Evolutionary conservation across 2,888 invertebrate species (phyloP).

Genomic region (Diachrysia chrysitis): DNA sequence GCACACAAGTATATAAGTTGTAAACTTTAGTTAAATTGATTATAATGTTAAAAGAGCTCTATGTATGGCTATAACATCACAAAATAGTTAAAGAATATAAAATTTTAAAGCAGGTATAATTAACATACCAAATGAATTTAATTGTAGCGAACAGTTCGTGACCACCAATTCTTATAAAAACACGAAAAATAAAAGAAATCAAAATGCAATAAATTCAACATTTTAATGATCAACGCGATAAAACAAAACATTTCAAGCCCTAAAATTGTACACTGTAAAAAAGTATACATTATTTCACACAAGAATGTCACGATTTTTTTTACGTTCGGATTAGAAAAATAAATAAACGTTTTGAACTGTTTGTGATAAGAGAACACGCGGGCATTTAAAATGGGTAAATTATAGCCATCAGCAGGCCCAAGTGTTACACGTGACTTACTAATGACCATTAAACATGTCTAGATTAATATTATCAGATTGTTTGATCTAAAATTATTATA

Average conservation of each 20-base stretch:
- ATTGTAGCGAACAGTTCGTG: slow-evolving; percentile 18
- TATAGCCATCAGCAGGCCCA: slow-evolving; percentile 15
- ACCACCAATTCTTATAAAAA: slow-evolving; percentile 10
- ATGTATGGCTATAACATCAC: slow-evolving; percentile 14
- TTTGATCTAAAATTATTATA: slow-evolving; percentile 49
- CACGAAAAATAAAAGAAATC: slow-evolving; percentile 10
- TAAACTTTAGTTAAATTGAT: neutral
- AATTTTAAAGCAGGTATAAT: neutral
- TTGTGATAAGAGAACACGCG: slow-evolving; percentile 47
- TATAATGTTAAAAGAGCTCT: slow-evolving; percentile 5
- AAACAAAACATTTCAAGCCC: slow-evolving; percentile 14
- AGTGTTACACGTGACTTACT: slow-evolving; percentile 29
- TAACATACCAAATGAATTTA: slow-evolving; percentile 14
- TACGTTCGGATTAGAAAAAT: slow-evolving; percentile 30
- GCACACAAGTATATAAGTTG: neutral
- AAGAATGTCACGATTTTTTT: slow-evolving; percentile 34
- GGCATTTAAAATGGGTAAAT: slow-evolving; percentile 34
- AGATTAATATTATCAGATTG: slow-evolving; percentile 42
- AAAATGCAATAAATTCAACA: slow-evolving; percentile 33
- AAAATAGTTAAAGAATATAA: neutral
- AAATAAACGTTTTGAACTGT: slow-evolving; percentile 45
- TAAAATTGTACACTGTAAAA: slow-evolving; percentile 32
- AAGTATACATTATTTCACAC: slow-evolving; percentile 18
- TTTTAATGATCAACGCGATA: slow-evolving; percentile 32
- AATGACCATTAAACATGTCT: slow-evolving; percentile 43